Base-by-base conservation (phyloP, 2,888 invertebrate species). In the Coenonympha glycerion region DNA sequence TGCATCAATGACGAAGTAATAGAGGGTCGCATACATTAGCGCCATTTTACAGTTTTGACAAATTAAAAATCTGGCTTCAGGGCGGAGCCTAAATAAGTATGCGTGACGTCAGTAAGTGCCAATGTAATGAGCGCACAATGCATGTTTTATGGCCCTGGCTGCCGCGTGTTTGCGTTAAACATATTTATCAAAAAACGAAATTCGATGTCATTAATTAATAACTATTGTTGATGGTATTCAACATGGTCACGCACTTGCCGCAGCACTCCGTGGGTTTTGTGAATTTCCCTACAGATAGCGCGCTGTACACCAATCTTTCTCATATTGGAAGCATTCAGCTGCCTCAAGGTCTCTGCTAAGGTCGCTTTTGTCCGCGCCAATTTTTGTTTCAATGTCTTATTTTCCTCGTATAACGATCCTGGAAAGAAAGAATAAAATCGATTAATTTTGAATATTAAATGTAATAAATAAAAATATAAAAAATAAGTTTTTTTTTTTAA, bases 231-330 rank as follows among this genome's bases (percentile, higher is more conserved):
- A 42, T 75, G 75, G 59, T 80, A 83, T 71, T 92, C 92, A 71
- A 94, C 87, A 70, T 93, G 93, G 50, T 91, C 92, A 58, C 93
- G 90, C 31, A 93, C 93, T 77, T 91, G 91, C 53, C 92, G 90
- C 54, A 94, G 83, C 41, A 94, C 93, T 62, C 91, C 91, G 60
- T 93, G 92, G 18, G 94, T 94, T 79, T 93, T 93, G 68, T 92
- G 91, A 63, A 94, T 91, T 79, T 94, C 93, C 65, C 91, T 90
- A 71, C 93, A 93, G 70, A 96, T 94, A 36, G 94, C 93, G 66
- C 92, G 92, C 73, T 95, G 95, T 26, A 95, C 92, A 74, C 92
- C 92, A 68, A 92, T 91, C 75, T 95, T 95, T 61, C 92, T 91
- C 74, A 93, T 90, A 75, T 95, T 95, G 39, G 94, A 92, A 9